Conservation (phyloP, 2,113 vertebrate species). For the Anhinga rufa region DNA sequence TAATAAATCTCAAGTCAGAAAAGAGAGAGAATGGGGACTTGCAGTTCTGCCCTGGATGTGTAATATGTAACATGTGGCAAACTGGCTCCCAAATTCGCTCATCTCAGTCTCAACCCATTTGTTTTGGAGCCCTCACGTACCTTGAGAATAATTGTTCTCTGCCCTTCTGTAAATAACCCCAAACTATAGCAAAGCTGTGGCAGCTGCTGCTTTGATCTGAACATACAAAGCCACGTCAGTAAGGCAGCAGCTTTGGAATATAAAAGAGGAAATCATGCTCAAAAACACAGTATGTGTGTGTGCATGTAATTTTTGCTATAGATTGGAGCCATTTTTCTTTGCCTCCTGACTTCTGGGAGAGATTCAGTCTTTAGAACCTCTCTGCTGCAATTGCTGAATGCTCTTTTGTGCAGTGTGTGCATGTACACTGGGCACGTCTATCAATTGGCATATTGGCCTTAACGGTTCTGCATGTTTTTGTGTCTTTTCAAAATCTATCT, state of each 20-base stretch:
- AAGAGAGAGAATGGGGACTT: not conserved
- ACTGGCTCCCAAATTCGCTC: not conserved
- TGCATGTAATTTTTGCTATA: not conserved
- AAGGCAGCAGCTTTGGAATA: conserved; percentile 6
- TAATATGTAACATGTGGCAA: not conserved
- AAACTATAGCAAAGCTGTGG: conserved; percentile 25
- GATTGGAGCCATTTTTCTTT: conserved; percentile 26
- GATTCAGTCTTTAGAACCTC: not conserved
- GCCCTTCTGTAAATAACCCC: conserved; percentile 27
- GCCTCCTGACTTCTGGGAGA: not conserved
- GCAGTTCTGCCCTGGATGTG: not conserved
- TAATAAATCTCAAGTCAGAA: not conserved
- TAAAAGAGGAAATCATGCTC: not conserved
- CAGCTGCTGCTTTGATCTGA: not conserved
- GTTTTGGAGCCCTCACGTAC: not conserved
- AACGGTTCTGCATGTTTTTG: not conserved
- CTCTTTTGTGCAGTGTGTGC: not conserved
- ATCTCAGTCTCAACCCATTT: not conserved
- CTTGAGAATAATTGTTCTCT: conserved; percentile 44
- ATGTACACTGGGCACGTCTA: not conserved
- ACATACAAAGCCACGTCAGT: not conserved
- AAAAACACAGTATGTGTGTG: not conserved
- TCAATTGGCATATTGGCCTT: not conserved
- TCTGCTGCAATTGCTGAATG: not conserved
- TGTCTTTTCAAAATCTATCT: conserved; percentile 18